Evolutionary conservation across 2,797 vertebrate species (phyloP).

Genomic region (Cygnus olor): DNA sequence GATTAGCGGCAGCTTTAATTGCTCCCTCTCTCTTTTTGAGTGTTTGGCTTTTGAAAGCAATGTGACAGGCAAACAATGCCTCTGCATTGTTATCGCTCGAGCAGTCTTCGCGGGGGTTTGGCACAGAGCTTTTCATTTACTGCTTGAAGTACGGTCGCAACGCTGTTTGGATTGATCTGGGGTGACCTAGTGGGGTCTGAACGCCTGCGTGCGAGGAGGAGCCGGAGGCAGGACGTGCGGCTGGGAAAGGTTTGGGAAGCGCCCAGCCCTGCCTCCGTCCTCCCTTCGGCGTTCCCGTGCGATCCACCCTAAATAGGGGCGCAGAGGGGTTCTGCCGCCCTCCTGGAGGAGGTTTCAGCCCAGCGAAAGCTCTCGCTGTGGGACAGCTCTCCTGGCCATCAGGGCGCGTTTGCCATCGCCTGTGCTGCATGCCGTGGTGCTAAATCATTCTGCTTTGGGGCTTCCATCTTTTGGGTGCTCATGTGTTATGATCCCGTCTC

Average conservation of each 20-base stretch:
- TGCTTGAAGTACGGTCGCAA: accelerated
- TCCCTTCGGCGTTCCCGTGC: background rate
- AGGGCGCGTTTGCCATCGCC: background rate
- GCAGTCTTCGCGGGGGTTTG: background rate
- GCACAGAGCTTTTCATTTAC: background rate
- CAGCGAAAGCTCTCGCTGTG: accelerated
- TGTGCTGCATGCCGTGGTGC: background rate
- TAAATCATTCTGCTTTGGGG: background rate
- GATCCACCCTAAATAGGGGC: background rate
- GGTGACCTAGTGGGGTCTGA: background rate
- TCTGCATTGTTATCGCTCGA: background rate
- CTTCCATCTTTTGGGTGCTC: background rate
- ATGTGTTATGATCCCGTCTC: accelerated
- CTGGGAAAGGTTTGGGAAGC: background rate
- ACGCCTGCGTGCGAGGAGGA: accelerated
- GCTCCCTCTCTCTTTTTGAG: background rate
- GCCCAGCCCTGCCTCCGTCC: background rate
- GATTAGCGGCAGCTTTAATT: background rate
- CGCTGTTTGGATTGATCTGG: background rate
- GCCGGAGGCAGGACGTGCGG: accelerated
- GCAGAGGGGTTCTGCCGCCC: background rate
- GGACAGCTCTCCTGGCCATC: background rate
- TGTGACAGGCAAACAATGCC: background rate
- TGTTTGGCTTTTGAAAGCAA: background rate
- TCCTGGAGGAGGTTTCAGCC: background rate